A percentile compares a stretch with the other conserved stretches of the same genome.
Evolutionary conservation across 2,797 vertebrate species (phyloP).

Genomic region (Trematomus bernacchii): DNA sequence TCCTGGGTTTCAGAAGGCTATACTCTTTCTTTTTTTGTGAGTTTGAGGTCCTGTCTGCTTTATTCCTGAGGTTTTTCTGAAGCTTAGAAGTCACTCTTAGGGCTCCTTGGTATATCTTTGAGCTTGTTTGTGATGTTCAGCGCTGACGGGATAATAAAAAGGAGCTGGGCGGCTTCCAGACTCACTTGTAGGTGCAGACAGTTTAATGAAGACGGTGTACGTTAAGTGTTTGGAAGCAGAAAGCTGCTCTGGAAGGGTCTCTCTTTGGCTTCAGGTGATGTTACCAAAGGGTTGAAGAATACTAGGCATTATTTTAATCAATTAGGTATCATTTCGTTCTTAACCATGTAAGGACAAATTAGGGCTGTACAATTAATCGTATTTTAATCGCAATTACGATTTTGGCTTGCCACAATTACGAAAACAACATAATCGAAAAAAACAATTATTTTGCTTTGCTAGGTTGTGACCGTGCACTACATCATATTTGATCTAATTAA

Average conservation of each 20-base stretch:
- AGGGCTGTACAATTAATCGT: too few relatives aligned
- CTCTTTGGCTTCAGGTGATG: constrained; percentile 1
- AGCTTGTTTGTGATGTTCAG: neutral
- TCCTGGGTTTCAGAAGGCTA: neutral
- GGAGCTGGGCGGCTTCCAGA: constrained; percentile 9
- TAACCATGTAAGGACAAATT: too few relatives aligned
- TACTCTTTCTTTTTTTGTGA: neutral
- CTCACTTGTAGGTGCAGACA: constrained; percentile 13
- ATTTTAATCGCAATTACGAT: too few relatives aligned
- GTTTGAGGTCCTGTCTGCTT: constrained; percentile 12
- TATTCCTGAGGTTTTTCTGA: neutral
- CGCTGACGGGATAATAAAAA: neutral
- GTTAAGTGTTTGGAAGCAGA: constrained; percentile 1
- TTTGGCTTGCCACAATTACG: too few relatives aligned
- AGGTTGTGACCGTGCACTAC: too few relatives aligned
- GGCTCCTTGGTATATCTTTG: neutral
- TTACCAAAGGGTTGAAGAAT: neutral
- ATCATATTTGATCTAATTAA: too few relatives aligned
- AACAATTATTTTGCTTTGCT: too few relatives aligned
- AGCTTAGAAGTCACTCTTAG: neutral
- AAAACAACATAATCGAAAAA: too few relatives aligned
- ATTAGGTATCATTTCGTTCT: too few relatives aligned
- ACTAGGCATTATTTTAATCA: too few relatives aligned
- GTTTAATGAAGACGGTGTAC: constrained; percentile 22
- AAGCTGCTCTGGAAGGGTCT: constrained; percentile 19